phyloP scores from a whole-genome alignment of 2,797 vertebrate species.

The Fratercula arctica region DNA sequence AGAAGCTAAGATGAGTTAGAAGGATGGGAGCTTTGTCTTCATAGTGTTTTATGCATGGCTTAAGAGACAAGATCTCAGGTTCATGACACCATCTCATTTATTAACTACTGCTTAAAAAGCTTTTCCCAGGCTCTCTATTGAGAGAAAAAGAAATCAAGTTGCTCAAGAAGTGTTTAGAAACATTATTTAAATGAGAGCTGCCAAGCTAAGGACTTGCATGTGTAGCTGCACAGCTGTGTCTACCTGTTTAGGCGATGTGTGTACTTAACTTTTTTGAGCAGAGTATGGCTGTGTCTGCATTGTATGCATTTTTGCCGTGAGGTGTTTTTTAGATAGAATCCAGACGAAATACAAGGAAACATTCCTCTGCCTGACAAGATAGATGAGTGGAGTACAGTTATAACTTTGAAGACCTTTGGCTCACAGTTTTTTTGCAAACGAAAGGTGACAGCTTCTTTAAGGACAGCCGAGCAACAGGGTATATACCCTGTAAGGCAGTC shows the following conservation, averaged over 20 bases:
- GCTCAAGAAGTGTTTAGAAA: not conserved
- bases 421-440: not conserved
- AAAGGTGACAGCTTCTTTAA: not conserved
- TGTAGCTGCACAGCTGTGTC: not conserved
- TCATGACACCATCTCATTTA: not conserved
- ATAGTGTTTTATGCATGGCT: not conserved
- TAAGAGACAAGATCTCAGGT: constrained; percentile 19
- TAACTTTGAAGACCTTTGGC: not conserved
- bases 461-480: not conserved
- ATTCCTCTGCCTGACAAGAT: not conserved
- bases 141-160: not conserved
- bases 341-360: not conserved
- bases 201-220: not conserved
- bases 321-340: not conserved
- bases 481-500: not conserved
- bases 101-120: not conserved
- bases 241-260: not conserved
- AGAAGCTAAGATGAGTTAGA: not conserved
- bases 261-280: not conserved
- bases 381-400: not conserved
- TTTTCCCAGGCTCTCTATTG: not conserved
- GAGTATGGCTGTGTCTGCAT: accelerated
- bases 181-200: not conserved
- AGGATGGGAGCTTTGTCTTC: not conserved
- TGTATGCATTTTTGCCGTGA: not conserved